phyloP scores from a whole-genome alignment of 2,888 invertebrate genomes.

The Melanargia galathea region DNA sequence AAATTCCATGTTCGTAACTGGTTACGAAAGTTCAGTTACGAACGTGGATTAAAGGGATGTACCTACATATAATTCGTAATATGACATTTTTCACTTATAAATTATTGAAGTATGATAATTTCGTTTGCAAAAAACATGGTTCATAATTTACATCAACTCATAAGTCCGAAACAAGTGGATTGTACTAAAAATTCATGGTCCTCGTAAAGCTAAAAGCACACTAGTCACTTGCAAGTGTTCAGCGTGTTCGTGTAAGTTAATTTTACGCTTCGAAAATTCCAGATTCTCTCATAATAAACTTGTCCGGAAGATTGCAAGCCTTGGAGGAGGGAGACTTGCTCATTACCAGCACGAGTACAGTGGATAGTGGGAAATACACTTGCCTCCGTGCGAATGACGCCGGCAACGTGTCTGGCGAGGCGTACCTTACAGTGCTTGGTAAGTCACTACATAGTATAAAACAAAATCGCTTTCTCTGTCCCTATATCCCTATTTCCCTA shows the following conservation, averaged over 20 bases:
- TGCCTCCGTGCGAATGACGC: conserved; percentile 95
- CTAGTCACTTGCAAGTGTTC: conserved; percentile 12
- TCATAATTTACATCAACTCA: conserved; percentile 7
- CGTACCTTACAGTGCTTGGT: conserved; percentile 92
- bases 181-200: conserved; percentile 28
- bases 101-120: too few relatives aligned
- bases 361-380: conserved; percentile 94
- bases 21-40: too few relatives aligned
- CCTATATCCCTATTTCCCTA: too few relatives aligned
- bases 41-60: too few relatives aligned
- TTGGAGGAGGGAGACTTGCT: conserved; percentile 93
- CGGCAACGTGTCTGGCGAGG: conserved; percentile 91
- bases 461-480: too few relatives aligned
- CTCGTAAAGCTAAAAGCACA: conserved; percentile 33
- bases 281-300: conserved; percentile 75
- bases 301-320: conserved; percentile 90
- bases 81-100: background rate
- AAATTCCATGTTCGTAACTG: too few relatives aligned
- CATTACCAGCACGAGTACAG: conserved; percentile 91
- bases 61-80: background rate
- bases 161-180: conserved; percentile 3
- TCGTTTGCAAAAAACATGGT: background rate
- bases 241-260: background rate
- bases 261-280: conserved; percentile 42
- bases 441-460: too few relatives aligned